A percentile compares a stretch with the other conserved stretches of the same genome.
phyloP scores from a whole-genome alignment of 2,888 invertebrate genomes.

The Drosophila affinis region DNA sequence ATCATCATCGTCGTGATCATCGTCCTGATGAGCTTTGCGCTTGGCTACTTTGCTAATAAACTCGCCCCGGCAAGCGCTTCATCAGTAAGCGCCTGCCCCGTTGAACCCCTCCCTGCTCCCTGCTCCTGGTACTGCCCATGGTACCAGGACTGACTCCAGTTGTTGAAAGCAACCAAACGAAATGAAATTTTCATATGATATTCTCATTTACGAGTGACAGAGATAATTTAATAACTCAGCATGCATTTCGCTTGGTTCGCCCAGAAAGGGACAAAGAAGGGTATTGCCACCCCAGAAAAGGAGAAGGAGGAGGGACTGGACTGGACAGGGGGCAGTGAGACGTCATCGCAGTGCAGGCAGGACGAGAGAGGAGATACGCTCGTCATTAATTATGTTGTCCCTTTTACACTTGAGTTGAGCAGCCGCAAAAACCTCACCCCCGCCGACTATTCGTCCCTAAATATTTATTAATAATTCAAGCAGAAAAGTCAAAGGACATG shows the following conservation, averaged over 20 bases:
- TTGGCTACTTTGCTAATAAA: conserved; percentile 78
- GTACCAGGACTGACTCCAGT: conserved; percentile 24
- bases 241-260: conserved; percentile 56
- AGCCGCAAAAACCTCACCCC: background rate
- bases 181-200: conserved; percentile 78
- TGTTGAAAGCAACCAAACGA: conserved; percentile 69
- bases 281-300: background rate
- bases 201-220: conserved; percentile 72
- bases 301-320: background rate
- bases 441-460: conserved; percentile 4
- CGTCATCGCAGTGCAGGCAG: conserved; percentile 28
- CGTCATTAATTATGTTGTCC: conserved; percentile 77
- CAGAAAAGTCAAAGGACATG: conserved; percentile 72
- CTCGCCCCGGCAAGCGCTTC: conserved; percentile 53
- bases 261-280: conserved; percentile 43
- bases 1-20: conserved; percentile 6
- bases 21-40: conserved; percentile 60
- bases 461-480: conserved; percentile 74
- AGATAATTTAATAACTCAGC: conserved; percentile 77
- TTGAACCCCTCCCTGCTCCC: background rate
- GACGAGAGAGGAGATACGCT: conserved; percentile 39
- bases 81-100: conserved; percentile 23
- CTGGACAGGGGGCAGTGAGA: background rate
- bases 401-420: conserved; percentile 65
- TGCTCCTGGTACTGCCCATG: too few species aligned